These are phyloP conservation scores for Pogonophryne albipinna DNA, from an alignment of 2,797 vertebrate genomes.

Conservation along the genomic window DNA sequence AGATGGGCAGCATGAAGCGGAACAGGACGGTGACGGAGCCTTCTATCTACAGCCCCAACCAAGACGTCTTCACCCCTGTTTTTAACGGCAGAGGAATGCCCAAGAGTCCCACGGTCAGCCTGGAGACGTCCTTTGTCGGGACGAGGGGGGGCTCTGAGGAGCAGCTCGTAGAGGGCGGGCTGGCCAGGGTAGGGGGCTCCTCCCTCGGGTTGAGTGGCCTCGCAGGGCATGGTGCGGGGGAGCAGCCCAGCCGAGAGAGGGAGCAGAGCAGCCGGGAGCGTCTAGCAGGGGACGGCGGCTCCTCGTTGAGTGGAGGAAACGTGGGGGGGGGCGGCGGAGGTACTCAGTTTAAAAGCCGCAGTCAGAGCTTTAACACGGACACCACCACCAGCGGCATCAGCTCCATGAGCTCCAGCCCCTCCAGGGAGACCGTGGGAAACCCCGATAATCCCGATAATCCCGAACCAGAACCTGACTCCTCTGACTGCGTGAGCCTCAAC, in stretches of 20 bases:
- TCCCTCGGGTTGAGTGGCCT: slow-evolving; percentile 81
- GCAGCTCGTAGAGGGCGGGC: slow-evolving; percentile 89
- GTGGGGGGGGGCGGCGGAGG: slow-evolving; percentile 79
- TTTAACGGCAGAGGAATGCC: slow-evolving; percentile 87
- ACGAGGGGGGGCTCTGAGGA: slow-evolving; percentile 91
- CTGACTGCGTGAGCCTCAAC: slow-evolving; percentile 97
- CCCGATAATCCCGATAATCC: slow-evolving; percentile 86
- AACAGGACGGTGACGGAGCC: slow-evolving; percentile 96
- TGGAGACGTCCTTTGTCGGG: slow-evolving; percentile 95
- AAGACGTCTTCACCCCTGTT: slow-evolving; percentile 89
- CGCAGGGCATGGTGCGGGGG: slow-evolving; percentile 81
- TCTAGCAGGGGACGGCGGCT: slow-evolving; percentile 88
- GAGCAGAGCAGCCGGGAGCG: slow-evolving; percentile 94
- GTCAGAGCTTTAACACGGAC: slow-evolving; percentile 99
- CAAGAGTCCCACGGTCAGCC: slow-evolving; percentile 92
- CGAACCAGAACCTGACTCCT: slow-evolving; percentile 88
- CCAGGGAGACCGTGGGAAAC: slow-evolving; percentile 94
- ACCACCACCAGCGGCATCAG: slow-evolving; percentile 99
- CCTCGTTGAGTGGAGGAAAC: slow-evolving; percentile 82
- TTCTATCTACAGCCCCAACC: slow-evolving; percentile 87
- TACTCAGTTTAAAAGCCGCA: slow-evolving; percentile 97
- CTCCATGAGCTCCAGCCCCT: slow-evolving; percentile 99
- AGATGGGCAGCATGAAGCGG: slow-evolving; percentile 86
- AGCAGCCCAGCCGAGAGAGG: slow-evolving; percentile 85
- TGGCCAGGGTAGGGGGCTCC: slow-evolving; percentile 81